These are phyloP conservation scores for Molossus alvarezi DNA, from an alignment of 2,797 vertebrate genomes.

Conservation along the genomic window DNA sequence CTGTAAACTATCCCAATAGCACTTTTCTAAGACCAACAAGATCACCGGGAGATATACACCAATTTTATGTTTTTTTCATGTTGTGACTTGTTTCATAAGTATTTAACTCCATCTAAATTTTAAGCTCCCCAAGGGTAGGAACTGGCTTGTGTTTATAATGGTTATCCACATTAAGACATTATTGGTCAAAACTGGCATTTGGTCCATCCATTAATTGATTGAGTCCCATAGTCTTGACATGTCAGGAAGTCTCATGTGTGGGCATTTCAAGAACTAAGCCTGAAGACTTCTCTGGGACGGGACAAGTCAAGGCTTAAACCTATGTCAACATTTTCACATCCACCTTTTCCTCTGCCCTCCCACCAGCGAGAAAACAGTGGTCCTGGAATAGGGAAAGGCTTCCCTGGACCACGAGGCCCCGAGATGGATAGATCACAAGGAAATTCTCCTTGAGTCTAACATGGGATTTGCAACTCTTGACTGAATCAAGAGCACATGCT, in stretches of 20 bases:
- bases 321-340: not conserved
- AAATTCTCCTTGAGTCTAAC: not conserved
- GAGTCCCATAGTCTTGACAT: not conserved
- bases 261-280: not conserved
- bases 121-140: not conserved
- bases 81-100: constrained; percentile 20
- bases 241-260: not conserved
- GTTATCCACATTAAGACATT: not conserved
- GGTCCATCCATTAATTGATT: not conserved
- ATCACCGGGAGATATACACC: not conserved
- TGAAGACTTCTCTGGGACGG: not conserved
- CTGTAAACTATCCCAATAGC: not conserved
- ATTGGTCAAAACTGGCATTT: not conserved
- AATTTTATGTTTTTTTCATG: not conserved
- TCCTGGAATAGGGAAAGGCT: not conserved
- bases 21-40: not conserved
- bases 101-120: not conserved
- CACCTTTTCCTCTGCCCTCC: not conserved
- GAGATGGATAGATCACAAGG: no score
- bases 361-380: not conserved
- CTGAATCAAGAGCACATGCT: not conserved
- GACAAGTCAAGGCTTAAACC: not conserved
- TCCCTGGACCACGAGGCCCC: not conserved
- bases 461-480: not conserved
- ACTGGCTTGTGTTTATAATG: not conserved